Evolutionary conservation across 2,888 invertebrate species (phyloP).

Genomic region (Torymus auratus): DNA sequence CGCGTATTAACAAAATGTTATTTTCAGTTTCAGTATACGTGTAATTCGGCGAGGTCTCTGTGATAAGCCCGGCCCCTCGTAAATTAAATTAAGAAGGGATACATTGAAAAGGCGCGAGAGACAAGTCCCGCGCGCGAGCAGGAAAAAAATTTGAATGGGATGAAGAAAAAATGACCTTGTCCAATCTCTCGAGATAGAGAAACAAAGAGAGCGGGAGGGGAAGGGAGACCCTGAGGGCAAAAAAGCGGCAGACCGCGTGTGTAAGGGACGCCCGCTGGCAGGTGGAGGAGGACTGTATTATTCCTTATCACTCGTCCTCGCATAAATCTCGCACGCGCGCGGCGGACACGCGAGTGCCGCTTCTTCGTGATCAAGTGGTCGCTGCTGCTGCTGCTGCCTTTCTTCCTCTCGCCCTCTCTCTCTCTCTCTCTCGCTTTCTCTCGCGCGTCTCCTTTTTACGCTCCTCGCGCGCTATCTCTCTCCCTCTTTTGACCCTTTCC

Average conservation of each 20-base stretch:
- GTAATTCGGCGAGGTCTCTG: too few relatives aligned
- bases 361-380: slow-evolving; percentile 60
- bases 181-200: slow-evolving; percentile 3
- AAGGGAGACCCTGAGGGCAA: slow-evolving; percentile 6
- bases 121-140: too few relatives aligned
- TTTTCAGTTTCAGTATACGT: too few relatives aligned
- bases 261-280: slow-evolving; percentile 65
- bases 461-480: background rate
- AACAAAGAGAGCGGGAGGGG: slow-evolving; percentile 3
- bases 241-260: slow-evolving; percentile 57
- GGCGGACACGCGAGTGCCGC: slow-evolving; percentile 65
- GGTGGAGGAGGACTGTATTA: slow-evolving; percentile 69
- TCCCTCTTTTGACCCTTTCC: slow-evolving; percentile 20
- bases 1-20: too few relatives aligned
- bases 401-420: slow-evolving; percentile 38
- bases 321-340: slow-evolving; percentile 65
- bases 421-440: slow-evolving; percentile 9
- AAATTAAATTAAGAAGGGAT: background rate
- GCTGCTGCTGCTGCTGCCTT: slow-evolving; percentile 39
- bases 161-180: slow-evolving; percentile 25
- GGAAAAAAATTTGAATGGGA: background rate
- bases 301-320: slow-evolving; percentile 69
- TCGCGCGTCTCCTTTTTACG: slow-evolving; percentile 20
- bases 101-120: background rate
- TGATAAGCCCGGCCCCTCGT: too few relatives aligned